Percentiles rank a stretch among this genome's conserved stretches.
phyloP scores from a whole-genome alignment of 2,113 vertebrate genomes.

The Australoheros scitulus region DNA sequence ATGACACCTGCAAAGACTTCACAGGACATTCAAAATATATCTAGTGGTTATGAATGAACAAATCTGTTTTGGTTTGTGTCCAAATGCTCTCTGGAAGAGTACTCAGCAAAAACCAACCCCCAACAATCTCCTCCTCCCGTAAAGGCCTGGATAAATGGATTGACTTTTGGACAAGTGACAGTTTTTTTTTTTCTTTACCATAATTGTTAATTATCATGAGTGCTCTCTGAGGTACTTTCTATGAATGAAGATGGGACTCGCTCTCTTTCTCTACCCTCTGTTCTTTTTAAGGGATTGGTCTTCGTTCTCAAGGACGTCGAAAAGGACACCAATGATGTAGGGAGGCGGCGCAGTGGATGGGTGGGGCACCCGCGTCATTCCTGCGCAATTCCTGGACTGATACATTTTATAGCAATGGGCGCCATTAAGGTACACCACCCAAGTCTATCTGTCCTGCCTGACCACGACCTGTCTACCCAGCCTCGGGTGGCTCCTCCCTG shows the following conservation, averaged over 20 bases:
- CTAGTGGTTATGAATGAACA: slow-evolving; percentile 22
- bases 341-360: slow-evolving; percentile 44
- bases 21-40: slow-evolving; percentile 51
- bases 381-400: slow-evolving; percentile 21
- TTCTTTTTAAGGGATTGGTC: slow-evolving; percentile 78
- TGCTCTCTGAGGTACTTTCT: slow-evolving; percentile 74
- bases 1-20: slow-evolving; percentile 23
- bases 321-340: slow-evolving; percentile 60
- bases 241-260: slow-evolving; percentile 64
- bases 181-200: slow-evolving; percentile 47
- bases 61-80: slow-evolving; percentile 49
- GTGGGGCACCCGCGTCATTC: slow-evolving; percentile 69
- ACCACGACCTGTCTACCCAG: slow-evolving; percentile 46
- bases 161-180: slow-evolving; percentile 67
- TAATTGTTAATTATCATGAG: slow-evolving; percentile 82
- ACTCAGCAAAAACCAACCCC: slow-evolving; percentile 30
- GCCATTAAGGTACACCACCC: slow-evolving; percentile 39
- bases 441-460: slow-evolving; percentile 35
- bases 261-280: slow-evolving; percentile 41
- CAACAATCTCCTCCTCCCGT: slow-evolving; percentile 1
- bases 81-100: slow-evolving; percentile 35
- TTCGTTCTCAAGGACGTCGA: slow-evolving; percentile 73
- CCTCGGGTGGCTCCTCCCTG: slow-evolving; percentile 47
- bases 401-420: slow-evolving; percentile 40
- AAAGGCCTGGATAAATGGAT: slow-evolving; percentile 70